Evolutionary conservation across 1,140 invertebrate genomes (phyloP), one percentile per base, ranked within the genome.

Genomic region (Macrobrachium nipponense): DNA sequence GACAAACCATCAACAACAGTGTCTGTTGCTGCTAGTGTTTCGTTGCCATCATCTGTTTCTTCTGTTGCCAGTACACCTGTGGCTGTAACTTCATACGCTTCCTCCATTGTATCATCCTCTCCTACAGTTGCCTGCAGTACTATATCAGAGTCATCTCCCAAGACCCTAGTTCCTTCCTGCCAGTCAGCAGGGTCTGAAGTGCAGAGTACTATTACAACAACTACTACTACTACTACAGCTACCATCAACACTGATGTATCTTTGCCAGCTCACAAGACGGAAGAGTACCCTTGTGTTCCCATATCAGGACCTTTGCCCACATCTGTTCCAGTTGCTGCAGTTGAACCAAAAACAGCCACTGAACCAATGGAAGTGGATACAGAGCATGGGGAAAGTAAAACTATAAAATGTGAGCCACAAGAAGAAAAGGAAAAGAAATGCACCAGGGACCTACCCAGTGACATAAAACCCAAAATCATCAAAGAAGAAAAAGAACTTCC

Each of bases 281-380:
- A 51, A 12, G 51, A 51, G 51, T 51, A 51, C 51, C 51, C 51
- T 10, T 51, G 51, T 73, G 84, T 80, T 4, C 84, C 78, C n/a
- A 62, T 86, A 59, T 79, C 84, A 27, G 77, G 77, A 62, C 77
- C 84, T 44, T 77, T 86, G 18, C 84, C 84, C 27, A 51, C 84
- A 8, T 86, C 84, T 23, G 84, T 86, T 5, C 84, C 84, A 43
- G 59, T 86, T 60, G 66, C 84, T 20, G 84, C 77, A 10, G 59
- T 59, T 70, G 84, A 86, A 80, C 84, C 84, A 60, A 86, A 80
- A 51, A 86, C 77, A 73, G 84, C 84, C n/a, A 80, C 78, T 61
- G 84, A 86, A 43, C 84, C 84, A 58, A 72, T 72, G 23, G 84
- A 86, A 58, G 80, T 86, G 36, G 84, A 86, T 43, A 86, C 76